Evolutionary conservation across 2,113 vertebrate species (phyloP).

Genomic region (Vimba vimba): DNA sequence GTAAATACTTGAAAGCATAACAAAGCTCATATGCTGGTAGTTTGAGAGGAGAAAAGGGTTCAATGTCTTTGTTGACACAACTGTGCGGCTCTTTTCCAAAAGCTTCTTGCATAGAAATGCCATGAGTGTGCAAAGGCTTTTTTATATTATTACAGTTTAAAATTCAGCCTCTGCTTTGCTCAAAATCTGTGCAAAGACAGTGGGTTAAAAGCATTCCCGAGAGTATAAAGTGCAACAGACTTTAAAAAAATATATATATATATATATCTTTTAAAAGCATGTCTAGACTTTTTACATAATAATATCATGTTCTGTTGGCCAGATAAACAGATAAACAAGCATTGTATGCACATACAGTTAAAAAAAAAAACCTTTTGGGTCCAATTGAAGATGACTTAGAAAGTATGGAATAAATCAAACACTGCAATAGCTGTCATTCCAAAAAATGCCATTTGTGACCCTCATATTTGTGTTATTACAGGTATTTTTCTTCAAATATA

Average conservation of each 20-base stretch:
- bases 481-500: neutral
- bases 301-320: neutral
- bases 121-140: neutral
- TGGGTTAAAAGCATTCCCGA: neutral
- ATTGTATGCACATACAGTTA: neutral
- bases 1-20: neutral
- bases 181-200: neutral
- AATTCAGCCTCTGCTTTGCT: neutral
- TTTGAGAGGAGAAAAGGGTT: neutral
- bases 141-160: neutral
- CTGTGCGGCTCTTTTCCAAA: neutral
- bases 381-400: neutral
- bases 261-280: neutral
- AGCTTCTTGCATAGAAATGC: neutral
- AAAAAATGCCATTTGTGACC: neutral
- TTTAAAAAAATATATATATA: no score
- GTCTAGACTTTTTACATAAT: neutral
- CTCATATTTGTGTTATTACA: neutral
- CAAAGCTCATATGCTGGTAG: conserved; percentile 14
- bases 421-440: neutral
- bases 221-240: neutral
- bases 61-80: neutral
- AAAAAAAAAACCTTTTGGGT: neutral
- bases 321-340: neutral
- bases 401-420: neutral